Conservation (phyloP, 2,797 vertebrate genomes). For the Alosa sapidissima region DNA sequence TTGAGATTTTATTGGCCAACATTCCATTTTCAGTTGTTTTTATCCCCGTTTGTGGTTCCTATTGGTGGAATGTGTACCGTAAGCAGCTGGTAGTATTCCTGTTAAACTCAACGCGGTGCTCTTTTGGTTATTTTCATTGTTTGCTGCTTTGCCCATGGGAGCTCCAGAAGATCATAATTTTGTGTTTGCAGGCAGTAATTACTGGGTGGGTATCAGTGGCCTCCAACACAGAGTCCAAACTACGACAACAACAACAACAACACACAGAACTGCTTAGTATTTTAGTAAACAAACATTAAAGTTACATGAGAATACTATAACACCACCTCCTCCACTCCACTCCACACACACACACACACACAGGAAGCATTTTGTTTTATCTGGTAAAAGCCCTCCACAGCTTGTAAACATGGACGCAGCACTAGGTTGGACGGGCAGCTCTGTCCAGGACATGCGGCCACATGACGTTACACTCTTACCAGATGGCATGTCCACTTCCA, state of each 20-base stretch:
- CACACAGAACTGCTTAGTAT: neutral
- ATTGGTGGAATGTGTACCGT: neutral
- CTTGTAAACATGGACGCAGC: neutral
- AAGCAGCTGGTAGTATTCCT: neutral
- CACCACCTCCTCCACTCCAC: too few relatives aligned
- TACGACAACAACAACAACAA: neutral
- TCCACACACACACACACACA: neutral
- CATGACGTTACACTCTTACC: neutral
- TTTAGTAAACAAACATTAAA: too few relatives aligned
- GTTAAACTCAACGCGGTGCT: neutral
- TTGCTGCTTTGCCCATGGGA: conserved; percentile 14
- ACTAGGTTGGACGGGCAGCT: neutral
- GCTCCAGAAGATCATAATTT: neutral
- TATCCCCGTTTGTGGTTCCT: neutral
- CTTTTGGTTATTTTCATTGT: neutral
- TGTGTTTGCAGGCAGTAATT: conserved; percentile 15
- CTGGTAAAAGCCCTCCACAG: neutral
- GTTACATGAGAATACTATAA: too few relatives aligned
- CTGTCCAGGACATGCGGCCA: neutral
- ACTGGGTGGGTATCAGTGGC: conserved; percentile 15
- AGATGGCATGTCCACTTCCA: too few relatives aligned
- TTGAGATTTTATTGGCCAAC: neutral
- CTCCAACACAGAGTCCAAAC: neutral
- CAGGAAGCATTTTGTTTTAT: conserved; percentile 14
- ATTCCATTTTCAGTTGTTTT: neutral